These are phyloP conservation scores for Halisarca cf. caerulea DNA, from an alignment of 37 sponge, comb jelly and placozoan genomes.

Conservation along the genomic window DNA sequence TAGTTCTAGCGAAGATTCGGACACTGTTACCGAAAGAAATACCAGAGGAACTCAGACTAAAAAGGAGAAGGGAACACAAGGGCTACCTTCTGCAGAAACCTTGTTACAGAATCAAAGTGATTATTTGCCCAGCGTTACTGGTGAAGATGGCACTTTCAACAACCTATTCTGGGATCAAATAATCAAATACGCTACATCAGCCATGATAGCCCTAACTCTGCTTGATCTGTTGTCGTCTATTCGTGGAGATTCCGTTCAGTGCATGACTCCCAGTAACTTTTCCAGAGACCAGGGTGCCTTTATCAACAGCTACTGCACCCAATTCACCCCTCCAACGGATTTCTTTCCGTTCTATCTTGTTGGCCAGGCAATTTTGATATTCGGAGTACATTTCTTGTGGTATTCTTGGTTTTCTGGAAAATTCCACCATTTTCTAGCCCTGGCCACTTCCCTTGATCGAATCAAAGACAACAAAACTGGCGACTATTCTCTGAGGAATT, in stretches of 20 bases:
- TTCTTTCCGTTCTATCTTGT: constrained; percentile 42
- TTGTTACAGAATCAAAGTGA: no score
- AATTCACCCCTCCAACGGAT: constrained; percentile 30
- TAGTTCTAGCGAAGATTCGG: no score
- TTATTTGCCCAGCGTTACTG: no score
- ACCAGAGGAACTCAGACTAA: no score
- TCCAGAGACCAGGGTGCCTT: constrained; percentile 32
- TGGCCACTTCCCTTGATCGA: constrained; percentile 40
- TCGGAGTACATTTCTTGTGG: constrained; percentile 67
- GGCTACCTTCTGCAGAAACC: no score
- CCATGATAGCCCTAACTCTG: constrained; percentile 44
- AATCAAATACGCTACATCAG: constrained; percentile 16
- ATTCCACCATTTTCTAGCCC: constrained; percentile 55
- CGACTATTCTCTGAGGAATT: constrained; percentile 31
- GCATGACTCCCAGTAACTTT: constrained; percentile 39
- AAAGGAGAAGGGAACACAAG: no score
- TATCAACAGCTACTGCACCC: constrained; percentile 47
- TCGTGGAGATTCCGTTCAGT: constrained; percentile 38
- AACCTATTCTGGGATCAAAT: constrained; percentile 59
- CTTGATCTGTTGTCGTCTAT: constrained; percentile 48
- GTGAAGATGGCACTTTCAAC: no score
- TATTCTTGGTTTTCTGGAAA: constrained; percentile 44
- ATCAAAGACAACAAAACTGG: constrained; percentile 50
- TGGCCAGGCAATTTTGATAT: constrained; percentile 39
- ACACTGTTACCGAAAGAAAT: no score